A percentile compares a stretch with the other conserved stretches of the same genome.
Evolutionary conservation across 1,140 invertebrate species (phyloP).

Genomic region (Sycophaga agraensis): DNA sequence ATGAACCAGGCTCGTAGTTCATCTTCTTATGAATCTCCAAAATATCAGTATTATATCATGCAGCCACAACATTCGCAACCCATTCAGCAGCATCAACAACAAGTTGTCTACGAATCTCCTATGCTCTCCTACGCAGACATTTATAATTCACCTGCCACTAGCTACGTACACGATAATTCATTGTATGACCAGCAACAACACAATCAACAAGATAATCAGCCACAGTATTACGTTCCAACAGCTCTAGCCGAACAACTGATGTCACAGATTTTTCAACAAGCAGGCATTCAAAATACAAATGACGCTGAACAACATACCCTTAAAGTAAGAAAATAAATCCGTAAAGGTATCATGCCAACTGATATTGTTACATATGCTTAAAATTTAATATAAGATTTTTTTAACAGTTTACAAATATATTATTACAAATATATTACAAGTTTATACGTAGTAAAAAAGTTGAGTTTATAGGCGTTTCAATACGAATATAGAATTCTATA

Average conservation of each 20-base stretch:
- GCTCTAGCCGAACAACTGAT: slow-evolving; percentile 37
- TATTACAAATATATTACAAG: too few relatives aligned
- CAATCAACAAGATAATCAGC: slow-evolving; percentile 37
- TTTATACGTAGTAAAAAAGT: too few relatives aligned
- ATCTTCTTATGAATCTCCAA: background rate
- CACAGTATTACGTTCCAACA: slow-evolving; percentile 39
- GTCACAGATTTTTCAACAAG: slow-evolving; percentile 40
- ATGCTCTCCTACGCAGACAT: slow-evolving; percentile 39
- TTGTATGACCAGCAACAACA: slow-evolving; percentile 35
- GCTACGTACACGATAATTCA: slow-evolving; percentile 45
- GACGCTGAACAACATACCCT: slow-evolving; percentile 35
- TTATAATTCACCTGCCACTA: slow-evolving; percentile 35
- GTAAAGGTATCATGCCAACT: too few relatives aligned
- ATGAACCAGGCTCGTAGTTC: background rate
- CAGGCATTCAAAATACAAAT: slow-evolving; percentile 31
- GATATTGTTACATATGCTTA: too few relatives aligned
- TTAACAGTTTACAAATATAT: too few relatives aligned
- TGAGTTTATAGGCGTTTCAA: too few relatives aligned
- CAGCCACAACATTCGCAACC: background rate
- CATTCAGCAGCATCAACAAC: slow-evolving; percentile 34
- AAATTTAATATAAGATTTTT: too few relatives aligned
- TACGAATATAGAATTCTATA: too few relatives aligned
- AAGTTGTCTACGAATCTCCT: slow-evolving; percentile 45
- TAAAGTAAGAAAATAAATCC: slow-evolving; percentile 38
- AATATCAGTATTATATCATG: background rate